Evolutionary conservation across 2,113 vertebrate genomes (phyloP).

Genomic region (Ornithorhynchus anatinus): DNA sequence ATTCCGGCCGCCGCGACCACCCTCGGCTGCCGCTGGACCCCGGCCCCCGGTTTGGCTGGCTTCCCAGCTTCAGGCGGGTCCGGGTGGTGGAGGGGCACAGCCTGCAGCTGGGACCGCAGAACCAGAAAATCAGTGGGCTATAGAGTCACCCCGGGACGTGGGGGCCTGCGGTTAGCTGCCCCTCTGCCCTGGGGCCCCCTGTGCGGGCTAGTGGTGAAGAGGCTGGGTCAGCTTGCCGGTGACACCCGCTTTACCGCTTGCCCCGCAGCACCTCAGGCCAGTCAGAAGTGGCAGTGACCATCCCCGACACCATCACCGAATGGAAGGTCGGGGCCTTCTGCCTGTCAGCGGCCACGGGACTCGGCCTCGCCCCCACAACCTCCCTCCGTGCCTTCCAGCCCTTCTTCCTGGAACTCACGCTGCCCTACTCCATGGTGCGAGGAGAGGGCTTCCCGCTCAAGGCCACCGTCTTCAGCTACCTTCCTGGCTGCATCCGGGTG

Average conservation of each 20-base stretch:
- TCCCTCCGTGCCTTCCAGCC: constrained; percentile 81
- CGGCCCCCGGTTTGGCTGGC: too few species aligned
- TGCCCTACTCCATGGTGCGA: constrained; percentile 85
- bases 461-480: constrained; percentile 83
- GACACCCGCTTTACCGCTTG: background rate
- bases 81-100: too few species aligned
- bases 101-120: too few species aligned
- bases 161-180: too few species aligned
- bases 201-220: background rate
- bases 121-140: too few species aligned
- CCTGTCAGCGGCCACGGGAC: constrained; percentile 68
- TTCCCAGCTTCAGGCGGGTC: too few species aligned
- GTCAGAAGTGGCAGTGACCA: constrained; percentile 60
- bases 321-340: constrained; percentile 85
- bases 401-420: constrained; percentile 83
- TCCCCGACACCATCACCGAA: constrained; percentile 86
- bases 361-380: constrained; percentile 79
- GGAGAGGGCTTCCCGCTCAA: constrained; percentile 85
- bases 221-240: background rate
- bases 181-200: too few species aligned
- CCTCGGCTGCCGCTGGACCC: too few species aligned
- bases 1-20: too few species aligned
- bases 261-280: constrained; percentile 69
- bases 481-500: constrained; percentile 83
- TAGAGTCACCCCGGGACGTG: too few species aligned